Conservation (phyloP, 2,888 invertebrate species). For the Hydrotaea diabolus region DNA sequence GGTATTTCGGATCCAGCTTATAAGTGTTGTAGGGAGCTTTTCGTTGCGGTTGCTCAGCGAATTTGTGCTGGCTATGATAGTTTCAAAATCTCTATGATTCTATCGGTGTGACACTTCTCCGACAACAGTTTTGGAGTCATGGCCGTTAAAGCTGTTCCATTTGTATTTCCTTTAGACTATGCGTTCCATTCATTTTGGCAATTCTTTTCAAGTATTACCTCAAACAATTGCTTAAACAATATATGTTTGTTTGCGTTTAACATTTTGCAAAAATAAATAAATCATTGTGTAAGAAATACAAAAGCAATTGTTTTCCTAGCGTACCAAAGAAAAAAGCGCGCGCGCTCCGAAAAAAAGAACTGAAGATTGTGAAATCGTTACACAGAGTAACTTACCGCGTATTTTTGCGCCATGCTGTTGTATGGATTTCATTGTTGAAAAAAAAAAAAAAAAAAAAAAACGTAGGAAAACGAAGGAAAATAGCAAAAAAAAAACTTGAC, state of each 20-base stretch:
- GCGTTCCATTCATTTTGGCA: not conserved
- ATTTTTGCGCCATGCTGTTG: not conserved
- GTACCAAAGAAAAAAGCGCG: not conserved
- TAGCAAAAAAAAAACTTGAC: too few species aligned
- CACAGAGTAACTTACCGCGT: not conserved
- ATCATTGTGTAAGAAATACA: slow-evolving; percentile 22
- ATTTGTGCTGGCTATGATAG: too few species aligned
- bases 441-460: not conserved
- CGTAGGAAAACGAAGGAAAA: not conserved
- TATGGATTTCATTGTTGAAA: slow-evolving; percentile 17
- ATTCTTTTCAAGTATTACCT: not conserved
- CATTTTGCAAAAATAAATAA: slow-evolving; percentile 2
- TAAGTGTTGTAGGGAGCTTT: too few species aligned
- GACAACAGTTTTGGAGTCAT: too few species aligned
- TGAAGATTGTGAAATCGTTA: slow-evolving; percentile 24
- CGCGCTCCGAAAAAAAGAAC: not conserved
- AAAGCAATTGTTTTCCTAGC: slow-evolving; percentile 7
- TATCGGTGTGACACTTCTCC: too few species aligned
- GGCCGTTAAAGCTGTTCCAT: not conserved
- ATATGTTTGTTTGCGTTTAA: not conserved
- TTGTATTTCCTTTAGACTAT: too few species aligned
- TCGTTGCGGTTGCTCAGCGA: too few species aligned
- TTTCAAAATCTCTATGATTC: too few species aligned
- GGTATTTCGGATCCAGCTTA: too few species aligned
- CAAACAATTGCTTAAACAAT: not conserved